Base-by-base conservation (phyloP, 2,797 vertebrate species). In the Pangasius mekongensis region DNA sequence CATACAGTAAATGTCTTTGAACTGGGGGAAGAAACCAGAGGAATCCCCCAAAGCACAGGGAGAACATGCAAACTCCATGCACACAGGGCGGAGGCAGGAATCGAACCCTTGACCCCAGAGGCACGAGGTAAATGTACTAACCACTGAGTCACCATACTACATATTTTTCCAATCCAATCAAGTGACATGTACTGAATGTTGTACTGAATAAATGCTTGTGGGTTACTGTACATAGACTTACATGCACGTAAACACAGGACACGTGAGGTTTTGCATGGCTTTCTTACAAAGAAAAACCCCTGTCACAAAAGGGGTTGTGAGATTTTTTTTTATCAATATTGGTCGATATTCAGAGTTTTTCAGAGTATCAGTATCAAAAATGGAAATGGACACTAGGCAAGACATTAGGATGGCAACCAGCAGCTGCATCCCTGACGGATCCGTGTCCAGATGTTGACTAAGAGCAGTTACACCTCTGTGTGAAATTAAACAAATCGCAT, bases 371-470 rank as follows among this genome's bases (percentile, higher is more conserved):
- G 18, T 58, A 58, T n/a, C 27, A 30, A 36, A 62, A 58, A 80
- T 18, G 22, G 20, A 33, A 39, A 82, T 43, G 58, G 9, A 81
- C 22, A 24, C 20, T 0, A 33, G 52, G 39, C 56, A 82, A 11
- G 22, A 49, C 11, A 66, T 27, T 14, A 11, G 1, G 10, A 62
- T 43, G 54, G 9, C 54, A 58, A 22, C 9, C 78, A 39, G 62
- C 16, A 33, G 43, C 67, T 33, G 43, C 82, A 52, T 84, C 62
- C n/a, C 62, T 66, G 27, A 83, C 5, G 62, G 27, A n/a, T 49
- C 60, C 60, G 27, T 66, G 43, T 84, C 82, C 82, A 84, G 82
- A 84, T 84, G 82, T 84, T 84, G 8, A n/a, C 36, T n/a, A 18
- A 64, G 6, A 83, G 80, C 24, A n/a, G 36, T n/a, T 64, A n/a